Conservation (phyloP, 2,797 vertebrate genomes). For the Myoxocephalus aenaeus region DNA sequence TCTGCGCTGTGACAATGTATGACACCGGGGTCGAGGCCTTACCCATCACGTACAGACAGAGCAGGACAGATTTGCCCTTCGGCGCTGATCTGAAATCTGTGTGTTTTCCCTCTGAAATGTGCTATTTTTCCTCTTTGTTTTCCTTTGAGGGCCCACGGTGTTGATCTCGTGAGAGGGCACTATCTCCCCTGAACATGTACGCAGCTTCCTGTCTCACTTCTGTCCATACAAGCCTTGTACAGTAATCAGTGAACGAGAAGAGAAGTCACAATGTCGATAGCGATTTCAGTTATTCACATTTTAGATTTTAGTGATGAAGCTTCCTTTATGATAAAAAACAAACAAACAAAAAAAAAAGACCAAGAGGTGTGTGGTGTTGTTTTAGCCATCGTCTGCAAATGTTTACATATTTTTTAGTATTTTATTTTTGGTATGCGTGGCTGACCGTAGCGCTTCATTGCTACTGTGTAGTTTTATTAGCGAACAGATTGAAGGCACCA, state of each 20-base stretch:
- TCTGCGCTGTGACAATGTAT: conserved; percentile 86
- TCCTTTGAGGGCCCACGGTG: conserved; percentile 15
- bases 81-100: conserved; percentile 63
- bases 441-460: conserved; percentile 72
- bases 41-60: conserved; percentile 74
- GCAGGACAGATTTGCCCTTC: conserved; percentile 53
- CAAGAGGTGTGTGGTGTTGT: conserved; percentile 73
- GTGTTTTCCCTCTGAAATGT: conserved; percentile 44
- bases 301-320: conserved; percentile 72
- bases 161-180: conserved; percentile 54
- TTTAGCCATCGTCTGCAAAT: conserved; percentile 79
- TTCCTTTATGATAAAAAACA: conserved; percentile 62
- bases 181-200: conserved; percentile 58
- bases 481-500: conserved; percentile 72
- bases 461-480: conserved; percentile 77
- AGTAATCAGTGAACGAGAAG: conserved; percentile 70
- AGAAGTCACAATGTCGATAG: conserved; percentile 72
- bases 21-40: conserved; percentile 85
- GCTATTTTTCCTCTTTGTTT: background rate
- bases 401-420: conserved; percentile 62
- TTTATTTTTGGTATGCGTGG: conserved; percentile 59
- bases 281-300: conserved; percentile 71
- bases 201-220: conserved; percentile 69
- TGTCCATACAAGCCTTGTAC: conserved; percentile 67
- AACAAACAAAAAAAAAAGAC: conserved; percentile 35